phyloP scores from a whole-genome alignment of 2,113 vertebrate genomes.

The Eolophus roseicapilla region DNA sequence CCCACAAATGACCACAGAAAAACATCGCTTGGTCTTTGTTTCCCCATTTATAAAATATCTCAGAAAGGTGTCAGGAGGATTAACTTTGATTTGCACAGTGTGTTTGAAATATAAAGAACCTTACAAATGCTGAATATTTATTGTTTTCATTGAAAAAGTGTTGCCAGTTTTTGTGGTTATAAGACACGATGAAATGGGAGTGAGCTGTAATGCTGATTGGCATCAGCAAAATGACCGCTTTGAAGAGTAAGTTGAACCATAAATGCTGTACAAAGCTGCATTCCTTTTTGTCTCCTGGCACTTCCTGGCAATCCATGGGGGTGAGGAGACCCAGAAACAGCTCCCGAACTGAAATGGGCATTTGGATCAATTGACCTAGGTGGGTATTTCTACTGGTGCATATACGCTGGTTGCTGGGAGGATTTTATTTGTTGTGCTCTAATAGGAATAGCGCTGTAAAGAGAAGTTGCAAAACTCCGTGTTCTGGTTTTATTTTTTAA shows the following conservation, averaged over 20 bases:
- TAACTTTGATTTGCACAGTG: accelerated
- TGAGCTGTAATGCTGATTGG: not conserved
- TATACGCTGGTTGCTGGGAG: not conserved
- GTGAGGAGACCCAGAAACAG: not conserved
- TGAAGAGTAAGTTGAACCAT: not conserved
- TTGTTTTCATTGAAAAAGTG: not conserved
- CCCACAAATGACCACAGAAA: not conserved
- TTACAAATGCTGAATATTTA: not conserved
- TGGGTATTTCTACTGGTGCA: not conserved
- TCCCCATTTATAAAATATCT: not conserved
- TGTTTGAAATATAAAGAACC: not conserved
- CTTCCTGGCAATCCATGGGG: not conserved
- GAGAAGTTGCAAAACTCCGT: not conserved
- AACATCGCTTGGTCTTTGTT: not conserved
- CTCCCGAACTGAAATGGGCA: accelerated
- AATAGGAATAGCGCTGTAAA: not conserved
- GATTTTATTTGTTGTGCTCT: not conserved
- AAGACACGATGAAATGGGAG: not conserved
- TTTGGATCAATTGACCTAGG: accelerated
- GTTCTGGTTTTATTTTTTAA: not conserved
- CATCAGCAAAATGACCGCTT: too few species aligned
- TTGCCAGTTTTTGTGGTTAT: not conserved
- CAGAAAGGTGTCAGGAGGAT: not conserved
- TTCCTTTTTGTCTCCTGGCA: not conserved
- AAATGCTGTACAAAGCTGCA: not conserved